A percentile compares a stretch with the other conserved stretches of the same genome.
These are phyloP conservation scores for Melanotaenia boesemani DNA, from an alignment of 2,797 vertebrate species.

Conservation along the genomic window DNA sequence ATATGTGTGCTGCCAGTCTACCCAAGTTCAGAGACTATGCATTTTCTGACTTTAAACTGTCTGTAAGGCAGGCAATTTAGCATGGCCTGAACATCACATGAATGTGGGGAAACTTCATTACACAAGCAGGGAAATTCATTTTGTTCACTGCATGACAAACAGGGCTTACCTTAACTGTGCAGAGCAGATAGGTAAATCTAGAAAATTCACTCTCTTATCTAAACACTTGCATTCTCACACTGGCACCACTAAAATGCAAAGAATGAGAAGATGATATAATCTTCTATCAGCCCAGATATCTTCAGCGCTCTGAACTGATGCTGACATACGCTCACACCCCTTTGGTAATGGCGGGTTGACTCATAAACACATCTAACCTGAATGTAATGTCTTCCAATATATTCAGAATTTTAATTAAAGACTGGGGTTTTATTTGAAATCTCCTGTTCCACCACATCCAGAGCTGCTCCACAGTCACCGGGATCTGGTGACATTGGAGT, in stretches of 20 bases:
- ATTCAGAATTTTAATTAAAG: too few relatives aligned
- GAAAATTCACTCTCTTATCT: constrained; percentile 39
- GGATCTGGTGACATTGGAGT: too few relatives aligned
- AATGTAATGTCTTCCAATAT: too few relatives aligned
- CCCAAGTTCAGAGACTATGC: not conserved
- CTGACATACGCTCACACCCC: not conserved
- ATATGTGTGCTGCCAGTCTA: not conserved
- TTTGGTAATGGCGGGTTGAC: not conserved
- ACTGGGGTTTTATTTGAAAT: too few relatives aligned
- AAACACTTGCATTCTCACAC: constrained; percentile 23
- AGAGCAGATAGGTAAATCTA: constrained; percentile 37
- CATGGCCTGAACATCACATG: constrained; percentile 24
- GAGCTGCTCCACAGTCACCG: too few relatives aligned
- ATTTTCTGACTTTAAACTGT: constrained; percentile 6
- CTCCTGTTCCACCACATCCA: too few relatives aligned
- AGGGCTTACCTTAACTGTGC: constrained; percentile 25
- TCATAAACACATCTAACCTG: not conserved
- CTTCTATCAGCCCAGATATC: constrained; percentile 2
- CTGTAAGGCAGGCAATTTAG: constrained; percentile 23
- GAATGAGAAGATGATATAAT: constrained; percentile 1
- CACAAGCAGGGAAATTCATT: constrained; percentile 34
- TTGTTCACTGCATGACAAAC: constrained; percentile 38
- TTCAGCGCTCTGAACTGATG: not conserved
- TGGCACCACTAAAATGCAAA: constrained; percentile 12
- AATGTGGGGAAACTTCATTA: constrained; percentile 36